phyloP scores from a whole-genome alignment of 2,888 invertebrate genomes.

The Diabrotica balteata region DNA sequence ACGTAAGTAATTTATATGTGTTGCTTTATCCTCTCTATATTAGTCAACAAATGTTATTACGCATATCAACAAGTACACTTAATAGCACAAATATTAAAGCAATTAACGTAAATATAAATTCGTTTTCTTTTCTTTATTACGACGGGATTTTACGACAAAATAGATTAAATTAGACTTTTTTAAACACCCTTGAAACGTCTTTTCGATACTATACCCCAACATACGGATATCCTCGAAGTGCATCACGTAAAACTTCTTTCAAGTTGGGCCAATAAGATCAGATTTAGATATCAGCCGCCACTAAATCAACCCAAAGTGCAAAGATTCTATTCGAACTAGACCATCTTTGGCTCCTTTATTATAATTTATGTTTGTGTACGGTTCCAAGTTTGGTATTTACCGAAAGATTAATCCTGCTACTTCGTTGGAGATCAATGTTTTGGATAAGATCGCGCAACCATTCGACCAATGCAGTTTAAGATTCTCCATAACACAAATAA shows the following conservation, averaged over 20 bases:
- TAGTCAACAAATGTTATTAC: too few species aligned
- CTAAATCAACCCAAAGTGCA: slow-evolving; percentile 40
- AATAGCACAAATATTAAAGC: too few species aligned
- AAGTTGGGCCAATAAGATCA: slow-evolving; percentile 32
- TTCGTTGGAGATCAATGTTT: slow-evolving; percentile 29
- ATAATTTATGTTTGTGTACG: slow-evolving; percentile 36
- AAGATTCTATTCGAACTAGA: slow-evolving; percentile 29
- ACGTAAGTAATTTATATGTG: too few species aligned
- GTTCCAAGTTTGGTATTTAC: slow-evolving; percentile 36
- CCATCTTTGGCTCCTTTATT: slow-evolving; percentile 33
- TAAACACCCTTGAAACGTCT: background rate
- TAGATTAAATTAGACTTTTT: too few species aligned
- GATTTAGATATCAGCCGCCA: slow-evolving; percentile 33
- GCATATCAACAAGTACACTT: too few species aligned
- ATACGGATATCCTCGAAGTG: background rate
- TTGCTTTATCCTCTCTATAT: too few species aligned
- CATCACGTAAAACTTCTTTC: slow-evolving; percentile 7
- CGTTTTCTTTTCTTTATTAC: too few species aligned
- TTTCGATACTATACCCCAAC: background rate
- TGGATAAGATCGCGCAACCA: slow-evolving; percentile 27
- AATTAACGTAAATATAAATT: too few species aligned
- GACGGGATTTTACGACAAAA: too few species aligned
- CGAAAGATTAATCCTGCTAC: slow-evolving; percentile 31
- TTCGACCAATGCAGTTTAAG: slow-evolving; percentile 2
- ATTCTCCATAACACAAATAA: background rate